phyloP scores from a whole-genome alignment of 2,113 vertebrate species.

The Crypturellus undulatus region DNA sequence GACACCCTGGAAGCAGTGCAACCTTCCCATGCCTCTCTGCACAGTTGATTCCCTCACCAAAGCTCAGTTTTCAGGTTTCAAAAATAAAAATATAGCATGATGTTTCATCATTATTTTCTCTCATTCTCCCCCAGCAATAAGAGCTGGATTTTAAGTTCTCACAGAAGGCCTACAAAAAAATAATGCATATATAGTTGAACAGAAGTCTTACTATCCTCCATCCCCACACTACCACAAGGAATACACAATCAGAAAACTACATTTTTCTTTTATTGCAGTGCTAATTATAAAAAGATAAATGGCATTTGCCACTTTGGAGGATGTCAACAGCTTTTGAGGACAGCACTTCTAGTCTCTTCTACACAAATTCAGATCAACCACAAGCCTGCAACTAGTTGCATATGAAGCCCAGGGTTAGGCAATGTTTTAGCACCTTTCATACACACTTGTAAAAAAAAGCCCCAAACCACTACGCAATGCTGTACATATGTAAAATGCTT shows the following conservation, averaged over 20 bases:
- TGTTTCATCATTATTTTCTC: not conserved
- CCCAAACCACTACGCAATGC: not conserved
- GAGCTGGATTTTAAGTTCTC: not conserved
- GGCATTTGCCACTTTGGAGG: constrained; percentile 9
- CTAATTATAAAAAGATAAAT: constrained; percentile 13
- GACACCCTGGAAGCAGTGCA: constrained; percentile 72
- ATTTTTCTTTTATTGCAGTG: not conserved
- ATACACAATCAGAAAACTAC: not conserved
- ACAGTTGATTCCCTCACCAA: constrained; percentile 10
- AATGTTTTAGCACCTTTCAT: constrained; percentile 19
- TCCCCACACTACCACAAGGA: not conserved
- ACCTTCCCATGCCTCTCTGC: constrained; percentile 22
- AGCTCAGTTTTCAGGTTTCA: constrained; percentile 10
- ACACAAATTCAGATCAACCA: constrained; percentile 27
- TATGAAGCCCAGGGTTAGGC: constrained; percentile 5
- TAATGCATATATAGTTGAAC: not conserved
- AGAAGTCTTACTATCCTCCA: not conserved
- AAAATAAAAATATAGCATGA: not conserved
- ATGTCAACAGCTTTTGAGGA: constrained; percentile 34
- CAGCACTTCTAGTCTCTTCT: not conserved
- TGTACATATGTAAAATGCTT: not conserved
- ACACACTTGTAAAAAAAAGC: constrained; percentile 38
- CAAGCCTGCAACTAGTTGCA: not conserved
- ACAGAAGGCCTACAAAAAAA: not conserved
- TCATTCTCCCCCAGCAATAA: not conserved